Evolutionary conservation across 2,888 invertebrate genomes (phyloP), one percentile per base, ranked within the genome.

Genomic region (Himalopsyche japonica): DNA sequence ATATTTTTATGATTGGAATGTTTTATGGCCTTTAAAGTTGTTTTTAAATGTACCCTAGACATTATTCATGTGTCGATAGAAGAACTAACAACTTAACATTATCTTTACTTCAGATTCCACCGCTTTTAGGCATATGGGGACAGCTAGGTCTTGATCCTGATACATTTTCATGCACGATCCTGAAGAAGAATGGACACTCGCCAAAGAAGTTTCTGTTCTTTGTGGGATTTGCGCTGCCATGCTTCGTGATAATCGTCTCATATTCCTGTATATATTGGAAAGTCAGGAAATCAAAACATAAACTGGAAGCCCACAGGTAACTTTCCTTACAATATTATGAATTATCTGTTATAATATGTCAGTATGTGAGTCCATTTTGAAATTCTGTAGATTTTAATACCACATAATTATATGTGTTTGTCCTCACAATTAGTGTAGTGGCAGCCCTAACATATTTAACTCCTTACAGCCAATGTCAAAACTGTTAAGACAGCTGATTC

Each of bases 131-230:
- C 81, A 91, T 96, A 24, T 98, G 97, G 97, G 98, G 98, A 20
- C 94, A 94, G 88, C 93, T 98, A 86, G 98, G 97, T 0, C 91
- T 97, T 49, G 95, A 97, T 88, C 92, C 93, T 37, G 92, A 94
- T 27, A 97, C 97, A 1, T 98, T 97, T 90, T 97, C 97, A 0
- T 98, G 98, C 90, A 98, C 98, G 30, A 97, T 98, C 88, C 92
- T 97, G 79, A 93, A 94, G 86, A 95, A 96, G 89, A 93, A 96
- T 89, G 96, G 95, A 64, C 92, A 90, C 87, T 97, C 97, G 0
- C 97, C 97, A 3, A 97, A 97, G 91, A 97, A 97, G 89, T 94
- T 95, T 83, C 92, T 97, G 0, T 97, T 97, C 91, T 92, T 96
- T 20, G 93, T 97, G 88, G 97, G 96, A 1, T 97, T 98, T 89